Evolutionary conservation across 2,113 vertebrate genomes (phyloP).

Genomic region (Alosa alosa): DNA sequence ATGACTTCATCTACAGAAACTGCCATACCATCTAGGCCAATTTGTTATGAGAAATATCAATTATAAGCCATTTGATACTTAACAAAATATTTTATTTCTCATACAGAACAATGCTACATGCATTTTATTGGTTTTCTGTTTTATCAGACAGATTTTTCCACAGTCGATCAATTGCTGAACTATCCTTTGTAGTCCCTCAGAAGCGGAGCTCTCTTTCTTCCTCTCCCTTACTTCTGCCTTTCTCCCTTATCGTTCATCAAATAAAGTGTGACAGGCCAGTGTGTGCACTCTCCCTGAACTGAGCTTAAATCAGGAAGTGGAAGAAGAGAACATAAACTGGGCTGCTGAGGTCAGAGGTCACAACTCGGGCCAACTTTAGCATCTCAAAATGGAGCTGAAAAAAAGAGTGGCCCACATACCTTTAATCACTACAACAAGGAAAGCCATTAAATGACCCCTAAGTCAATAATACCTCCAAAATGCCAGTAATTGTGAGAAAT

Average conservation of each 20-base stretch:
- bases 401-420: conserved; percentile 31
- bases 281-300: conserved; percentile 79
- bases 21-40: not conserved
- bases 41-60: not conserved
- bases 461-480: conserved; percentile 37
- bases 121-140: not conserved
- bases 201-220: conserved; percentile 23
- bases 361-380: conserved; percentile 26
- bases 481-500: conserved; percentile 33
- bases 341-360: conserved; percentile 27
- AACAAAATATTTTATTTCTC: not conserved
- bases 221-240: conserved; percentile 64
- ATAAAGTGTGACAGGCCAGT: conserved; percentile 64
- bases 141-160: conserved; percentile 5
- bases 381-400: conserved; percentile 29
- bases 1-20: not conserved
- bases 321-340: conserved; percentile 34
- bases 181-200: conserved; percentile 8
- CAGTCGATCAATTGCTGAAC: conserved; percentile 3
- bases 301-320: conserved; percentile 51
- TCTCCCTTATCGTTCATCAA: conserved; percentile 77
- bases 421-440: conserved; percentile 40
- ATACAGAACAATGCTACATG: not conserved
- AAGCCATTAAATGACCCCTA: conserved; percentile 38
- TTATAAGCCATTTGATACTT: not conserved